Evolutionary conservation across 2,888 invertebrate genomes (phyloP).

Genomic region (Tineola bisselliella): DNA sequence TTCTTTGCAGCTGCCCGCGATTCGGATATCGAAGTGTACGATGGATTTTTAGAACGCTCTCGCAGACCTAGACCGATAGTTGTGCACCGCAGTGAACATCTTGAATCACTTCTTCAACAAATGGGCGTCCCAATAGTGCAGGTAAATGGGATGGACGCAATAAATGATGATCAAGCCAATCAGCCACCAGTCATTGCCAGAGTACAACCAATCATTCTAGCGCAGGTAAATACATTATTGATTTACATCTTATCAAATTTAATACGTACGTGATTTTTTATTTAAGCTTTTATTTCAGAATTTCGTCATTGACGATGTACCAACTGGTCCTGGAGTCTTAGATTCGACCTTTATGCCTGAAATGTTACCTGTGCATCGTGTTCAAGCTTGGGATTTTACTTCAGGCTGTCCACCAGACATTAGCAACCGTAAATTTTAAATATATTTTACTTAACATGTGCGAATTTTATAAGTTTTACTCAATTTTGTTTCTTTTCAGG

Average conservation of each 20-base stretch:
- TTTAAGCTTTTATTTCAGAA: background rate
- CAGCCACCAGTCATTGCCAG: conserved; percentile 51
- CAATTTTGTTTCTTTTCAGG: conserved; percentile 44
- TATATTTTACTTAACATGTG: conserved; percentile 64
- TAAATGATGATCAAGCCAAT: conserved; percentile 28
- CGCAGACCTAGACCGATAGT: conserved; percentile 33
- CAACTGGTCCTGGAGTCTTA: conserved; percentile 23
- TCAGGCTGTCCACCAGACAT: conserved; percentile 77
- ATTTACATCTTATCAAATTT: too few species aligned
- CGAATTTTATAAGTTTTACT: conserved; percentile 37
- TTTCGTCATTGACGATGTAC: background rate
- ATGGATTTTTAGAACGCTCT: conserved; percentile 18
- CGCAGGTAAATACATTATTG: conserved; percentile 39
- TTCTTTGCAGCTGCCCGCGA: conserved; percentile 18
- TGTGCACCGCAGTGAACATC: conserved; percentile 29
- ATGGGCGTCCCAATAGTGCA: conserved; percentile 66
- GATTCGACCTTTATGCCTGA: conserved; percentile 58
- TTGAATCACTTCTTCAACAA: conserved; percentile 41
- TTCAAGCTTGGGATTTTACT: conserved; percentile 87
- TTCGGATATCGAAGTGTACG: background rate
- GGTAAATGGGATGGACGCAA: conserved; percentile 69
- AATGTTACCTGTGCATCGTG: conserved; percentile 74
- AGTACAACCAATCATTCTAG: conserved; percentile 55
- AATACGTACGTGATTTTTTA: background rate
- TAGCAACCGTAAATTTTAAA: conserved; percentile 69